Evolutionary conservation across 2,888 invertebrate genomes (phyloP), one percentile per base, ranked within the genome.

Genomic region (Cephus pygmeus): DNA sequence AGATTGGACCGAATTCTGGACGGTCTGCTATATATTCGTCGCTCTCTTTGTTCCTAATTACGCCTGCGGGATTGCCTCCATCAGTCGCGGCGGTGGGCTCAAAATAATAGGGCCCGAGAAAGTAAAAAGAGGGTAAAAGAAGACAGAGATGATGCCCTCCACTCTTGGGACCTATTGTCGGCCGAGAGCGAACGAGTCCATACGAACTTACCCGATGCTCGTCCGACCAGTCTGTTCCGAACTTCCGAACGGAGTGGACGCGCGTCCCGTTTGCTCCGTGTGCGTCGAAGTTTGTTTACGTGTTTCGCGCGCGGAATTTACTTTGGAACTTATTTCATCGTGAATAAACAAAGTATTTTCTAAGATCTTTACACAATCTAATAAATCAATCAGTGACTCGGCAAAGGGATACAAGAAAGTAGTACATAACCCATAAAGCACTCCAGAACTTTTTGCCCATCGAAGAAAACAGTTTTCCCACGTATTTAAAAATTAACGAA

Each of bases 41-140:
- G 74, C 40, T 78, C 73, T 80, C 83, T 85, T 87, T 85, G 84
- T 85, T 83, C 83, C 83, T 86, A 87, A 87, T 87, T 87, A 86
- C 81, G 84, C 77, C 83, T 82, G 81, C 81, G 81, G 82, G 82
- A 83, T 84, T 83, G 82, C 83, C 82, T 80, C 83, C 83, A 83
- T 84, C 82, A 83, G 74, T 80, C 79, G 80, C 81, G 83, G 85
- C 86, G 82, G 85, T 83, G 79, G 84, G 83, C 77, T 82, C 81
- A 79, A 87, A 87, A 87, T 87, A 86, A 88, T 86, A 87, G 87
- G 84, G 82, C 83, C 84, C 81, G 76, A 75, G 75, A 81, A 80
- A 80, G 83, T 76, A 76, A 56, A 82, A 71, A 35, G 75, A 68
- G 40, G 75, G 77, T 78, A 77, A 78, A 77, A 76, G 75, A 79